phyloP scores from a whole-genome alignment of 1,140 invertebrate genomes.

The Drosophila kohkoa region DNA sequence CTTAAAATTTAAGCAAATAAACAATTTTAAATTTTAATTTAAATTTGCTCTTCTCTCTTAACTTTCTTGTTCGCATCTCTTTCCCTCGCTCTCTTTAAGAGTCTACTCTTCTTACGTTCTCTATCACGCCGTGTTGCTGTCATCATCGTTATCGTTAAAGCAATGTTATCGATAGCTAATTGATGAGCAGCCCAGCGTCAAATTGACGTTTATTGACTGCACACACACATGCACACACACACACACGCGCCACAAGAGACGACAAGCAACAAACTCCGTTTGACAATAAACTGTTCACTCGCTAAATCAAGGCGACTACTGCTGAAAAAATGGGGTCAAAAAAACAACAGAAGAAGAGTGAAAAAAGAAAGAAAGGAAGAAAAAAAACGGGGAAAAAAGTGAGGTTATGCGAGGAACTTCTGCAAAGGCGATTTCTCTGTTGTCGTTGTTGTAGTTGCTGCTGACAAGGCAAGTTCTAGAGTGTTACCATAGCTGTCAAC shows the following conservation, averaged over 20 bases:
- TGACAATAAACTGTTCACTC: slow-evolving; percentile 37
- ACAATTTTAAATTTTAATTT: too few species aligned
- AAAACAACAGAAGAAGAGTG: not conserved
- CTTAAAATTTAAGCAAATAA: too few species aligned
- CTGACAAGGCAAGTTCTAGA: slow-evolving; percentile 42
- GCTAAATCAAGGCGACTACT: slow-evolving; percentile 15
- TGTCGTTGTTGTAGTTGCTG: slow-evolving; percentile 23
- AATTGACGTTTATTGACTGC: slow-evolving; percentile 44
- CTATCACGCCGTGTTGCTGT: too few species aligned
- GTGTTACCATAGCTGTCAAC: slow-evolving; percentile 43
- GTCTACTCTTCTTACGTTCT: too few species aligned
- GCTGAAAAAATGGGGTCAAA: not conserved
- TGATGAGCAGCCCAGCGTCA: slow-evolving; percentile 18
- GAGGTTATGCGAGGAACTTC: slow-evolving; percentile 33
- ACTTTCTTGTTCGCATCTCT: not conserved
- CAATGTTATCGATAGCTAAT: slow-evolving; percentile 11
- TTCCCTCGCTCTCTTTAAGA: too few species aligned
- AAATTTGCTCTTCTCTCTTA: not conserved
- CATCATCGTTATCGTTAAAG: not conserved
- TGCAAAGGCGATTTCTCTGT: not conserved
- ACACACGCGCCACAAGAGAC: not conserved
- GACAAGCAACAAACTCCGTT: not conserved
- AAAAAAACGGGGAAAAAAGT: not conserved
- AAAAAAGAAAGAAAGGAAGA: not conserved
- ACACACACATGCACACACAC: slow-evolving; percentile 6